Evolutionary conservation across 1,140 invertebrate species (phyloP), one percentile per base, ranked within the genome.

Genomic region (Papilio polytes): DNA sequence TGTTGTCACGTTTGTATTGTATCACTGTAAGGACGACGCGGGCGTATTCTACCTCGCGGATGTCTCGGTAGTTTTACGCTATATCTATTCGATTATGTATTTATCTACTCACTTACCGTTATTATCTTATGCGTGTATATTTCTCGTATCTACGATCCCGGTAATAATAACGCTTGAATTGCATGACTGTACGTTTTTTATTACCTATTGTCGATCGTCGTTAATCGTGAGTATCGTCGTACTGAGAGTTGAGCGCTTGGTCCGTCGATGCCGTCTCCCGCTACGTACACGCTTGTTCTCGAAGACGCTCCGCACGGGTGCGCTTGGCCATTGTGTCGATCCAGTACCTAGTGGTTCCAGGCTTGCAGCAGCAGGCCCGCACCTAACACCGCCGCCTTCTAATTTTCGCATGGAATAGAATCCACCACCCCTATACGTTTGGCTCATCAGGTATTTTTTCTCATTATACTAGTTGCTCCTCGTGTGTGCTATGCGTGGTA

Each of bases 171-270:
- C 97, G 97, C 97, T 97, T 97, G 96, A 96, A 97, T 97, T 97
- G 97, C 97, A 97, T 97, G 97, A 97, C 96, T 97, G 97, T 97
- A 97, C 97, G 97, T 97, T 97, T 97, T 97, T 97, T 97, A 97
- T 97, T 96, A 95, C 92, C 92, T 95, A 91, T 93, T 94, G 91
- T 94, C 91, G 90, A 93, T 94, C 92, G 90, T 92, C 91, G 91
- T 92, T 89, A 89, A 89, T 89, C 92, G 92, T 89, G 88, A 89
- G 87, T 94, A 88, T 91, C 91, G 92, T 91, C 93, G 93, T 92
- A 92, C 92, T 93, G 91, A 92, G 91, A 92, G 91, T 93, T 91
- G 90, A 93, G 90, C 89, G 93, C 92, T 94, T 92, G 91, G 92
- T 93, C 90, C 90, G 91, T 90, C 88, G 90, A 90, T 89, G 90